These are phyloP conservation scores for Tribolium freemani DNA, from an alignment of 2,888 invertebrate species.

Conservation along the genomic window DNA sequence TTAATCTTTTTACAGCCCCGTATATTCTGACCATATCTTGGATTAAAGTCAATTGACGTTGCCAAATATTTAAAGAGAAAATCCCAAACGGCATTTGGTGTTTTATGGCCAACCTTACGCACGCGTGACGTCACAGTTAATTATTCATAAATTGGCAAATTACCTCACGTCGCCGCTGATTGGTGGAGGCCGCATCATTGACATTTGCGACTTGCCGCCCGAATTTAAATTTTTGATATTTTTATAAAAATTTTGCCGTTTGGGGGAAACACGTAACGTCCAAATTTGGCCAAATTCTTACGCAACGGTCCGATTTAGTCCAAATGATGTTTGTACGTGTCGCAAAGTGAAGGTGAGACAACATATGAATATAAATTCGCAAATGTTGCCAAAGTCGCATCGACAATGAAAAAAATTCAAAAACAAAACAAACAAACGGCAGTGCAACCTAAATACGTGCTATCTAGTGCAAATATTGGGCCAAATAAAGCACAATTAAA, in stretches of 20 bases:
- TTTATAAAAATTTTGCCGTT: background rate
- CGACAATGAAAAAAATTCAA: constrained; percentile 10
- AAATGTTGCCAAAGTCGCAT: constrained; percentile 24
- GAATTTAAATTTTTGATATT: background rate
- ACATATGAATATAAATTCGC: constrained; percentile 32
- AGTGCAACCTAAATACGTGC: constrained; percentile 18
- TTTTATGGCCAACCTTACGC: constrained; percentile 1
- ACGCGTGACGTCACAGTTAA: background rate
- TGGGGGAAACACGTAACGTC: background rate
- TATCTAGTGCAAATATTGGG: constrained; percentile 28
- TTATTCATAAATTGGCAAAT: constrained; percentile 1
- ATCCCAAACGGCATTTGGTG: background rate
- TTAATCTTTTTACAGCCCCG: too few species aligned
- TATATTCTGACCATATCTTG: background rate
- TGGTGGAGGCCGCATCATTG: constrained; percentile 16
- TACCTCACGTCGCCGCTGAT: constrained; percentile 17
- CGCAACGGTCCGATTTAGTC: constrained; percentile 18
- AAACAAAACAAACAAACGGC: constrained; percentile 9
- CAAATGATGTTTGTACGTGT: constrained; percentile 9
- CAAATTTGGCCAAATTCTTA: constrained; percentile 1
- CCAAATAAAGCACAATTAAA: background rate
- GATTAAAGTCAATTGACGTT: background rate
- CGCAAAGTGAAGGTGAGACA: constrained; percentile 27
- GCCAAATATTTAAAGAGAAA: constrained; percentile 12
- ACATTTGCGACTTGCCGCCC: background rate